These are phyloP conservation scores for Laticauda laticaudata DNA, from an alignment of 2,113 vertebrate species.

Conservation along the genomic window DNA sequence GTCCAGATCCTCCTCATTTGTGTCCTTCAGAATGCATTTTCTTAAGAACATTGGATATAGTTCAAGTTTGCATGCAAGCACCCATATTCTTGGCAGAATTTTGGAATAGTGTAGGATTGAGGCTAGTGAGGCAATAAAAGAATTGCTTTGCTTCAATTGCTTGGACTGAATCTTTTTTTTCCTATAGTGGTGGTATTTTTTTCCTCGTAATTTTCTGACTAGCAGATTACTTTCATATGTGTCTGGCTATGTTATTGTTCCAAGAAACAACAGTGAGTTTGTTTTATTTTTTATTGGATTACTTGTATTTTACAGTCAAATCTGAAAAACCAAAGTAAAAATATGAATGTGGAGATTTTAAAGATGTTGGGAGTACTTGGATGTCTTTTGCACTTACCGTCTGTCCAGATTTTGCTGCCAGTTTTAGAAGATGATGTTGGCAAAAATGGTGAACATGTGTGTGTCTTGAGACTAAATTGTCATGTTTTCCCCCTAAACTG, in stretches of 20 bases:
- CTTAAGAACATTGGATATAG: slow-evolving; percentile 4
- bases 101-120: neutral
- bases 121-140: neutral
- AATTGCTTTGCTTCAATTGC: neutral
- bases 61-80: neutral
- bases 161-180: neutral
- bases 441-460: slow-evolving; percentile 6
- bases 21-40: slow-evolving; percentile 17
- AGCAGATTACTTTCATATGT: slow-evolving; percentile 27
- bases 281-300: slow-evolving; percentile 14
- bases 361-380: slow-evolving; percentile 4
- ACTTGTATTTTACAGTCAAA: slow-evolving; percentile 6
- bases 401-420: neutral
- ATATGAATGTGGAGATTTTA: slow-evolving; percentile 14
- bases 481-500: neutral
- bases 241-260: neutral
- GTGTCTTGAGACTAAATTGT: slow-evolving; percentile 6
- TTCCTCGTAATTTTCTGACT: neutral
- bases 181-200: neutral
- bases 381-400: neutral
- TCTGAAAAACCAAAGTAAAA: slow-evolving; percentile 2
- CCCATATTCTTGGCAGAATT: neutral
- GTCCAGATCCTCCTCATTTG: neutral
- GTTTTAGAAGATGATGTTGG: slow-evolving; percentile 26
- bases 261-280: slow-evolving; percentile 6